Conservation (phyloP, 2,113 vertebrate species). For the Silurus glanis region DNA sequence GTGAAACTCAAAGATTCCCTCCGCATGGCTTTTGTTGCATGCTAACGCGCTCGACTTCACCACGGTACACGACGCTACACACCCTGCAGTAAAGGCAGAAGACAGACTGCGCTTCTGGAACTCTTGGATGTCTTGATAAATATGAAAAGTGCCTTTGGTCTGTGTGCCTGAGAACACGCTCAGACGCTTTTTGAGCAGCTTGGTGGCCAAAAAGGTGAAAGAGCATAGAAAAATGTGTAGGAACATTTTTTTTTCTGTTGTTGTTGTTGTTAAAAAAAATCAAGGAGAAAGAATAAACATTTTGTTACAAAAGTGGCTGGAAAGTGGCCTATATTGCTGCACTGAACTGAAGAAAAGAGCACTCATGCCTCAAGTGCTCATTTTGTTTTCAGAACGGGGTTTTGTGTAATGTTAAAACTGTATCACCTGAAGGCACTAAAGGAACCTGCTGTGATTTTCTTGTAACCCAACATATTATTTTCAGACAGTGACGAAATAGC, state of each 20-base stretch:
- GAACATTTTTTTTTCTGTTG: background rate
- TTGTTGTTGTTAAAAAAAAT: background rate
- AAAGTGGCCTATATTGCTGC: conserved; percentile 12
- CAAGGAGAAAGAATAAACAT: background rate
- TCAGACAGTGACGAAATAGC: conserved; percentile 14
- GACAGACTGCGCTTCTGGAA: conserved; percentile 26
- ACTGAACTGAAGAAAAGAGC: background rate
- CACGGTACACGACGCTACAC: conserved; percentile 23
- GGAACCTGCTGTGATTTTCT: conserved; percentile 1
- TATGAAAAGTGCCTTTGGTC: conserved; percentile 40
- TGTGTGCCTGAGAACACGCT: conserved; percentile 21
- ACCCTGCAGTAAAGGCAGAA: conserved; percentile 28
- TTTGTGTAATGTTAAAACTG: conserved; percentile 14
- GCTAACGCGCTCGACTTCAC: conserved; percentile 36
- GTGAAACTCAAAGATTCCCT: conserved; percentile 47
- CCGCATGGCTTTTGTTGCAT: conserved; percentile 41
- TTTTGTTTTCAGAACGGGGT: background rate
- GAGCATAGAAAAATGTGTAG: background rate
- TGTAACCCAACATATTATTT: conserved; percentile 13
- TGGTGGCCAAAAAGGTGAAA: background rate
- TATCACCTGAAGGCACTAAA: conserved; percentile 29
- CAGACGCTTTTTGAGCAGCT: background rate
- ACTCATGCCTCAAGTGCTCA: conserved; percentile 10
- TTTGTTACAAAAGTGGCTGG: background rate
- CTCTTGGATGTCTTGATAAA: conserved; percentile 47